These are phyloP conservation scores for Adelognathus sp. DNA, from an alignment of 2,888 invertebrate genomes.

Conservation along the genomic window DNA sequence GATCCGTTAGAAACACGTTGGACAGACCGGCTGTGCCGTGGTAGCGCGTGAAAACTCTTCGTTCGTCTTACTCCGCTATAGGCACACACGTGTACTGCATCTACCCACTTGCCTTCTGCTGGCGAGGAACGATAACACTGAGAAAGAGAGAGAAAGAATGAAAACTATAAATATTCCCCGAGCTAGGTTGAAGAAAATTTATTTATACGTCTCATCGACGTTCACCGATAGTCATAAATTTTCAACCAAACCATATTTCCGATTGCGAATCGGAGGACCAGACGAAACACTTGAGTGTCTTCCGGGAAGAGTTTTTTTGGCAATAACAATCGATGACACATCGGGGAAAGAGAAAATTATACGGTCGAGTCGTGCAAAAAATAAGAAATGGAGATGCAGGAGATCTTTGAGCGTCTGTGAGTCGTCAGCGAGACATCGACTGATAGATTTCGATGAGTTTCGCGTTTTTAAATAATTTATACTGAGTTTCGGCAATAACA, in stretches of 20 bases:
- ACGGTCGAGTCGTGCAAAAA: no score
- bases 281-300: no score
- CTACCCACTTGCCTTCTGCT: slow-evolving; percentile 13
- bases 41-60: not conserved
- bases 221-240: slow-evolving; percentile 15
- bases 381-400: no score
- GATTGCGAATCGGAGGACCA: not conserved
- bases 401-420: no score
- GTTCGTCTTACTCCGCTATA: not conserved
- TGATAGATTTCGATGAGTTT: no score
- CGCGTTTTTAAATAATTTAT: no score
- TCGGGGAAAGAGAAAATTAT: no score
- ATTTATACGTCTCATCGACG: slow-evolving; percentile 45
- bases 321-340: no score
- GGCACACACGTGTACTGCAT: not conserved
- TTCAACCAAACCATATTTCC: not conserved
- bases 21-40: not conserved
- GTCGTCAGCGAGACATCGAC: no score
- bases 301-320: not conserved
- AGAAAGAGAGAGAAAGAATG: not conserved
- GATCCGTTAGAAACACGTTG: not conserved
- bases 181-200: slow-evolving; percentile 18
- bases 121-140: not conserved
- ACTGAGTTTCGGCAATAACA: no score
- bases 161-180: slow-evolving; percentile 34